These are phyloP conservation scores for Lagopus leucura DNA, from an alignment of 2,113 vertebrate genomes.

Conservation along the genomic window DNA sequence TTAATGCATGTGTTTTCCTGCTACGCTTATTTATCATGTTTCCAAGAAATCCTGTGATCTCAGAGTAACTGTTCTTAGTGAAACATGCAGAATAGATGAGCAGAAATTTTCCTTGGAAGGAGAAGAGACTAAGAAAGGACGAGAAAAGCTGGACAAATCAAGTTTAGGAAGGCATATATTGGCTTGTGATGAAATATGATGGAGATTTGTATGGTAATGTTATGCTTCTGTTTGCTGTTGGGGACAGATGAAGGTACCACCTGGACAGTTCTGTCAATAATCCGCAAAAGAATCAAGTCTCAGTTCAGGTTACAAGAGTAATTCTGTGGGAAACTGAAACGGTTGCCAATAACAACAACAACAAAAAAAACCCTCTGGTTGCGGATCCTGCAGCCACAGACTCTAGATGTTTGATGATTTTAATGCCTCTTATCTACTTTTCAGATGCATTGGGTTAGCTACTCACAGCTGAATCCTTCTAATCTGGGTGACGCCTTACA, in stretches of 20 bases:
- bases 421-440: not conserved
- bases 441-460: not conserved
- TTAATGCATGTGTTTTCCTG: not conserved
- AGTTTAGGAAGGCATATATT: not conserved
- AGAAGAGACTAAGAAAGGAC: not conserved
- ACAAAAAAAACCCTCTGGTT: too few species aligned
- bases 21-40: not conserved
- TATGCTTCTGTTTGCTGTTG: not conserved
- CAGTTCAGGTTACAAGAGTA: not conserved
- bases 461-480: not conserved
- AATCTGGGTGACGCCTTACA: not conserved
- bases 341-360: not conserved
- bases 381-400: not conserved
- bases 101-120: not conserved
- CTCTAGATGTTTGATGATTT: not conserved
- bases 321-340: not conserved
- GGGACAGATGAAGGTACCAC: not conserved
- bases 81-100: not conserved
- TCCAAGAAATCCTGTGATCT: slow-evolving; percentile 19
- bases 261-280: not conserved
- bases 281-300: not conserved
- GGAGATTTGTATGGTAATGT: too few species aligned
- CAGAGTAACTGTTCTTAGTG: not conserved
- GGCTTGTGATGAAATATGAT: not conserved
- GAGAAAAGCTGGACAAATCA: accelerated